Conservation (phyloP, 2,797 vertebrate species). For the Heterohyrax brucei region DNA sequence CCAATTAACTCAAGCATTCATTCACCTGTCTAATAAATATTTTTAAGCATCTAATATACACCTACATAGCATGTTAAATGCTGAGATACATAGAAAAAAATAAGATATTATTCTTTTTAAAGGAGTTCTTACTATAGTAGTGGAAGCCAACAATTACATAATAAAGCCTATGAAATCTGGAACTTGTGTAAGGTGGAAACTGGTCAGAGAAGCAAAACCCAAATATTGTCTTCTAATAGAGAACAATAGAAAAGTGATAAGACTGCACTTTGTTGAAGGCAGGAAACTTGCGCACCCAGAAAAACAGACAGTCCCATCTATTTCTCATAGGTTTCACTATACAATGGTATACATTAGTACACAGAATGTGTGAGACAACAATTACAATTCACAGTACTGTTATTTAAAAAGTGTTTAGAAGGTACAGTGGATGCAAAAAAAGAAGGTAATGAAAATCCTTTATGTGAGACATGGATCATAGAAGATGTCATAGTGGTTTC, state of each 20-base stretch:
- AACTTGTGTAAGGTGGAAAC: too few relatives aligned
- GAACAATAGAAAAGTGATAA: too few relatives aligned
- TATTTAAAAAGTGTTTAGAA: neutral
- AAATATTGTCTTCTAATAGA: too few relatives aligned
- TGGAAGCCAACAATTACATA: neutral
- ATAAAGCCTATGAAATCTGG: too few relatives aligned
- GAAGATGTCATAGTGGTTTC: neutral
- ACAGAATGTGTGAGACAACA: neutral
- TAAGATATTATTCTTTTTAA: neutral
- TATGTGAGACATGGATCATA: neutral
- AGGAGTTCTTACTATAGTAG: neutral
- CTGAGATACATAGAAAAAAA: neutral
- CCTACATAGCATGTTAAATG: neutral
- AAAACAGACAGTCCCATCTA: too few relatives aligned
- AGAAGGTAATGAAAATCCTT: neutral
- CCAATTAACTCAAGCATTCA: neutral
- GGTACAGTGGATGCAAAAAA: neutral
- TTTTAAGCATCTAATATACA: constrained; percentile 7
- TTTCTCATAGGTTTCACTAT: too few relatives aligned
- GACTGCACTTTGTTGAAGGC: too few relatives aligned
- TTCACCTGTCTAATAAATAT: constrained; percentile 25
- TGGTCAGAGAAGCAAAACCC: too few relatives aligned
- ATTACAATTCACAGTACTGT: neutral
- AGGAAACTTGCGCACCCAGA: too few relatives aligned
- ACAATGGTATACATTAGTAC: neutral